Evolutionary conservation across 2,113 vertebrate genomes (phyloP), one percentile per base, ranked within the genome.

Genomic region (Hippoglossus stenolepis): DNA sequence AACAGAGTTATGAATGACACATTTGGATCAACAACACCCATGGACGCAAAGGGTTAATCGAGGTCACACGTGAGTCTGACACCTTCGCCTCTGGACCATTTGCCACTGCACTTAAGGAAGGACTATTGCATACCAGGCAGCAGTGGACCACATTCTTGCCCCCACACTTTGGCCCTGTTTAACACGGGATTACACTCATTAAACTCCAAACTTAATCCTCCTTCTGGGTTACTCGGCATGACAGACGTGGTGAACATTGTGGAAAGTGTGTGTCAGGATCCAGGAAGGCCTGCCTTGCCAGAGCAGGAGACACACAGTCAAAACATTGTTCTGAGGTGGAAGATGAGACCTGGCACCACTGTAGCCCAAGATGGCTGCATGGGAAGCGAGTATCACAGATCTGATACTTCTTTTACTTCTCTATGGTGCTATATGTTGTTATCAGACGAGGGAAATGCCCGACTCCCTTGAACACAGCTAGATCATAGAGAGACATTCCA

Each of bases 171-270:
- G 91, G 91, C 92, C 93, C 86, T 93, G 87, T 94, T 93, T 93
- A 95, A 91, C 93, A 93, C 90, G 62, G 91, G 93, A 94, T 95
- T 95, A 95, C 90, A 92, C 93, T 94, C 92, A 95, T 95, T 95
- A 95, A 95, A 94, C 91, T 91, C 88, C 88, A 90, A 92, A 92
- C 91, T 91, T 94, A 94, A 94, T 94, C 93, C 94, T 92, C 86
- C 90, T 93, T 87, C 90, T 92, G 93, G 91, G 91, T 93, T 93
- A 92, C 89, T 92, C 90, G 76, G 89, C 87, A 93, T 94, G 94
- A 95, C 91, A 94, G 94, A 92, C 92, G 82, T 81, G 79, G 84
- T 95, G 94, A 93, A 95, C 94, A 94, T 93, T 94, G 93, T 93
- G 77, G 93, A 93, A 94, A 95, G 93, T 94, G 92, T 90, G 91